Evolutionary conservation across 53 echinoderm and acorn worm genomes (phyloP), one percentile per base, ranked within the genome.

Genomic region (Antedon mediterranea): DNA sequence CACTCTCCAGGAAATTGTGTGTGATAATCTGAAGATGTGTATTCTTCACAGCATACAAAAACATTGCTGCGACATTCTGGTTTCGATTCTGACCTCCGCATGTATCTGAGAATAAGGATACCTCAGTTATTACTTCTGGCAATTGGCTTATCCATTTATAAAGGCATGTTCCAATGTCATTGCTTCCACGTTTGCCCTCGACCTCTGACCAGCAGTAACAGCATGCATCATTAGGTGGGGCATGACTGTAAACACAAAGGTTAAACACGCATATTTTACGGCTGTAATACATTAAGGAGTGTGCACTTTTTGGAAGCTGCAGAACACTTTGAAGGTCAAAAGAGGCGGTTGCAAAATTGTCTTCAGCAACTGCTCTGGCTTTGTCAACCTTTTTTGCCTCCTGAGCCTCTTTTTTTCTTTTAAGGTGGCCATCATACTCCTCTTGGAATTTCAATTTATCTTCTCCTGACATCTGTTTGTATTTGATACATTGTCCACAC

Each of bases 391-490:
- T 32, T 78, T 83, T 71, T 30, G 84, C 78, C 43, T 78, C 78
- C 27, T 73, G 81, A 33, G 73, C 81, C 28, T 80, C 81, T 73
- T 73, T 71, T 78, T 83, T 79, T 43, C 79, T 44, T 31, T 57
- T 73, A 76, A 83, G 72, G 78, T 83, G 78, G 30, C 79, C 78
- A 32, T 83, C 84, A 83, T 83, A 83, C 28, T 78, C 74, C 71
- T 78, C 78, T 43, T 78, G 43, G 72, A 83, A 83, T 28, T 44
- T 70, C 32, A 72, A 78, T 70, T 78, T 78, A 13, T 71, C 42
- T 44, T 82, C 76, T 77, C 77, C 83, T 29, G 77, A 43, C 78
- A 83, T 30, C 77, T 83, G 78, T 34, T 78, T 78, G 28, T 78
- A 72, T 73, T 34, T 75, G 3, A 30, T 75, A 75, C 75, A 81